Conservation (phyloP, 2,797 vertebrate species). For the Gymnocypris eckloni region DNA sequence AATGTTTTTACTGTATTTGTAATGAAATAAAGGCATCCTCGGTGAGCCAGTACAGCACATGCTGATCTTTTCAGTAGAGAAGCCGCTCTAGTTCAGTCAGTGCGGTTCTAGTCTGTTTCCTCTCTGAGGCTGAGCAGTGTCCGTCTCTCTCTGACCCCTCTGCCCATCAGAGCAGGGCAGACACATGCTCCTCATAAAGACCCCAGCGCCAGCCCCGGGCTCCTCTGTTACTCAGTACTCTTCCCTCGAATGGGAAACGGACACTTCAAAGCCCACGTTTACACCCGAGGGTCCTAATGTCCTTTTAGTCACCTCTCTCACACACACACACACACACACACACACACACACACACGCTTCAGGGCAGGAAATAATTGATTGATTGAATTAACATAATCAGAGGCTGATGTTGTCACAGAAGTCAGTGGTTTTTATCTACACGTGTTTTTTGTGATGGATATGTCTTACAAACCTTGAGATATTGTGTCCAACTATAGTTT, state of each 20-base stretch:
- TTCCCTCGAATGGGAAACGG: slow-evolving; percentile 73
- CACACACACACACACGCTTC: slow-evolving; percentile 49
- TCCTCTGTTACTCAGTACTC: slow-evolving; percentile 85
- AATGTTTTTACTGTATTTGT: neutral
- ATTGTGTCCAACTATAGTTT: neutral
- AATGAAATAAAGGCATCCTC: neutral
- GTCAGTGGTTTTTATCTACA: slow-evolving; percentile 70
- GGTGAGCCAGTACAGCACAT: neutral
- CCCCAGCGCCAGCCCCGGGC: slow-evolving; percentile 74
- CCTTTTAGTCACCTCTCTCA: slow-evolving; percentile 77
- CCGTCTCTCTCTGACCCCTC: slow-evolving; percentile 82
- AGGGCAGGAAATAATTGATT: slow-evolving; percentile 80
- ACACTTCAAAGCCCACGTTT: slow-evolving; percentile 77
- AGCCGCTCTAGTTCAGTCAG: neutral
- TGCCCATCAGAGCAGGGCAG: slow-evolving; percentile 77
- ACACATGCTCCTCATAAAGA: slow-evolving; percentile 98
- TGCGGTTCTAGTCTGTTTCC: neutral
- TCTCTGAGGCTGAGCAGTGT: slow-evolving; percentile 48
- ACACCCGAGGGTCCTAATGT: slow-evolving; percentile 76
- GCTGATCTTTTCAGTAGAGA: neutral
- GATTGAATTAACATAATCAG: slow-evolving; percentile 83
- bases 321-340: neutral
- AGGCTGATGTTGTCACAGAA: slow-evolving; percentile 80
- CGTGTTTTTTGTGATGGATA: neutral
- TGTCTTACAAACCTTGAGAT: neutral